Evolutionary conservation across 92 coral and sea anemone genomes (phyloP), one percentile per base, ranked within the genome.

Genomic region (Umimayanthus kanabou): DNA sequence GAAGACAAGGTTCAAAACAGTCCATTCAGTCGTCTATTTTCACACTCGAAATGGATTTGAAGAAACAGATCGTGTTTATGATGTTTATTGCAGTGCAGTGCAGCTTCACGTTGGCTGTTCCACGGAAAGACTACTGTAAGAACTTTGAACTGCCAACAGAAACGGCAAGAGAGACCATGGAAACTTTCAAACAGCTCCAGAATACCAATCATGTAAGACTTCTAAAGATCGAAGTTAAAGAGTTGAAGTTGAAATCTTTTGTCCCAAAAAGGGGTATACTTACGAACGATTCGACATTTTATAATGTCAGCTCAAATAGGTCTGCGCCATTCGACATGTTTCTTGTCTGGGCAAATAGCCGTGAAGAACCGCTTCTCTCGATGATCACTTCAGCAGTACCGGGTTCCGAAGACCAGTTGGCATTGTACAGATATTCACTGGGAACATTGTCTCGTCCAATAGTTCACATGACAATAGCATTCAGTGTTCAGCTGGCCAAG

Each of bases 331-430:
- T 11, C 18, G 8, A 0, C 2, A 4, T 73, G 77, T 4, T 37
- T 73, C 45, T 29, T 47, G 78, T 73, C 42, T 73, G 78, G 78
- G 78, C 26, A 39, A 73, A 37, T 18, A 73, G 78, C 78, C 78
- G 47, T 73, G 78, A 37, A 39, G 78, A 73, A 42, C 78, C 78
- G 20, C 45, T 73, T 5, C 47, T 73, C 9, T 39, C 78, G 26
- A 8, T 73, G 14, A 23, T 18, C 10, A 5, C 16, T 29, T 20
- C 65, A 14, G 23, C 23, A 57, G 23, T 4, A 57, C 11, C 65
- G 4, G 20, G 14, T 20, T 57, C 65, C 23, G 65, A 57, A 57
- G 39, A 29, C 0, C 49, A 73, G 2, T 11, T 73, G 0, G 6
- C 78, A 33, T 33, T 0, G 37, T 25, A 30, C 39, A 37, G 37